phyloP scores from a whole-genome alignment of 2,888 invertebrate species.

The Drepanosiphum platanoidis region DNA sequence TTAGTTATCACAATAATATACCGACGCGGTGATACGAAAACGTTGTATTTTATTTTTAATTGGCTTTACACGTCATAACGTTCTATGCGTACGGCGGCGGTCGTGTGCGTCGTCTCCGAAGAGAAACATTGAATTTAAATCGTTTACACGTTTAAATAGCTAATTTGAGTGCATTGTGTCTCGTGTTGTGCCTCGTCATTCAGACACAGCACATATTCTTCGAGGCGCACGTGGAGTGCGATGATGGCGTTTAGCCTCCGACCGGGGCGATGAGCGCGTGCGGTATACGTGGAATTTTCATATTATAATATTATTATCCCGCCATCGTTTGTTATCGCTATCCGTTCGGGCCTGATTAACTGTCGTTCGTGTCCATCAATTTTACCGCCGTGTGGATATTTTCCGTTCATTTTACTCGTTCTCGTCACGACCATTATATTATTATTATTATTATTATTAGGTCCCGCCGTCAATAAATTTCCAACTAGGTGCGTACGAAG shows the following conservation, averaged over 20 bases:
- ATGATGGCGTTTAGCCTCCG: constrained; percentile 55
- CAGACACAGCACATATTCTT: constrained; percentile 8
- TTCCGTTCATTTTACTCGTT: background rate
- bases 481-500: background rate
- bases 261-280: constrained; percentile 1
- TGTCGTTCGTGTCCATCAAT: constrained; percentile 53
- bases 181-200: constrained; percentile 41
- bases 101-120: constrained; percentile 26
- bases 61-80: constrained; percentile 30
- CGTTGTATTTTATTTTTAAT: constrained; percentile 8
- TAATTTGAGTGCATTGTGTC: constrained; percentile 57
- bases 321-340: constrained; percentile 53
- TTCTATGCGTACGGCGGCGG: no score
- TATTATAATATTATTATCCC: no score
- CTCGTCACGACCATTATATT: background rate
- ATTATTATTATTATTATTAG: background rate
- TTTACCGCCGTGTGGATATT: background rate
- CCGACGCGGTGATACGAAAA: background rate
- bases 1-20: background rate
- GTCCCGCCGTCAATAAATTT: background rate
- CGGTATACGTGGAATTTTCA: background rate
- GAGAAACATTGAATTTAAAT: constrained; percentile 51
- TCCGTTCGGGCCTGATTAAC: constrained; percentile 44
- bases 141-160: constrained; percentile 52
- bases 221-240: constrained; percentile 22